phyloP scores from a whole-genome alignment of 1,140 invertebrate genomes.

The Drosophila rhopaloa region DNA sequence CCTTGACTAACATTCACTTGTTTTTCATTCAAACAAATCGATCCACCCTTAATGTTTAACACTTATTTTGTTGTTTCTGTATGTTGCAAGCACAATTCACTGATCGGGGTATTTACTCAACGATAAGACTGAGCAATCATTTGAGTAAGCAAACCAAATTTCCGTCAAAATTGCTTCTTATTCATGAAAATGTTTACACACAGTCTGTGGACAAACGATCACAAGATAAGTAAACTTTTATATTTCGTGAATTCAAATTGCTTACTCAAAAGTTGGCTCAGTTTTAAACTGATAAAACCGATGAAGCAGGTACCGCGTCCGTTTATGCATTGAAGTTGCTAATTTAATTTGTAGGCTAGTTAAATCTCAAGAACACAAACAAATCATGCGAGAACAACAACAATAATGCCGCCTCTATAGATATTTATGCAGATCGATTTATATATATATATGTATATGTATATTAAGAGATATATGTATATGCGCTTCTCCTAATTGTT shows the following conservation, averaged over 20 bases:
- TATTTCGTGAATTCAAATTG: not conserved
- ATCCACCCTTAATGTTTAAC: conserved; percentile 29
- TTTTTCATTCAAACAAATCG: conserved; percentile 25
- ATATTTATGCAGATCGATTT: conserved; percentile 77
- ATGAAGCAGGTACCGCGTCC: conserved; percentile 4
- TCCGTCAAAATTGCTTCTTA: not conserved
- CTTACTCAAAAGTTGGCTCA: conserved; percentile 4
- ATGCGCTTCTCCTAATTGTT: conserved; percentile 69
- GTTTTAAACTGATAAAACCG: conserved; percentile 4
- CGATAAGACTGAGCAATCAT: conserved; percentile 19
- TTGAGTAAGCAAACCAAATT: not conserved
- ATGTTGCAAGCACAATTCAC: conserved; percentile 53
- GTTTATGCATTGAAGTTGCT: conserved; percentile 57
- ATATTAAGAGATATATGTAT: conserved; percentile 68
- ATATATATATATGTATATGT: conserved; percentile 56
- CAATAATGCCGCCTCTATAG: conserved; percentile 79
- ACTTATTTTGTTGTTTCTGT: conserved; percentile 57
- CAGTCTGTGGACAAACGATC: not conserved
- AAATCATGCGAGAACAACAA: conserved; percentile 73
- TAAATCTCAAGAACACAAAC: conserved; percentile 65
- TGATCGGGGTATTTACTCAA: conserved; percentile 6
- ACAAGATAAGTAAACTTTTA: conserved; percentile 1
- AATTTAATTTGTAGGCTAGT: conserved; percentile 77
- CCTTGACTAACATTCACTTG: not conserved
- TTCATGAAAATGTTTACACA: not conserved